Evolutionary conservation across 2,888 invertebrate species (phyloP).

Genomic region (Cephus pygmeus): DNA sequence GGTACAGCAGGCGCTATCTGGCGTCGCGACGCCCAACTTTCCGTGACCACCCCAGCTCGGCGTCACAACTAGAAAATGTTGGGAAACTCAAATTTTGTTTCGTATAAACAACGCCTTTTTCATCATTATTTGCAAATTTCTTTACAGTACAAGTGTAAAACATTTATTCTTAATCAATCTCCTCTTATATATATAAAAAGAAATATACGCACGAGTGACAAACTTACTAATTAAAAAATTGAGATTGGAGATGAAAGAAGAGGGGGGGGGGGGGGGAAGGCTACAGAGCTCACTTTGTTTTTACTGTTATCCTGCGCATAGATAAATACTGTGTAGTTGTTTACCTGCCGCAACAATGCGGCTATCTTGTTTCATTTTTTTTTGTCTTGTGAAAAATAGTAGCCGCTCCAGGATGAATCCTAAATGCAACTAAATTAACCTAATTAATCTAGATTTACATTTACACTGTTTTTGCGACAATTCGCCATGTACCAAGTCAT

Average conservation of each 20-base stretch:
- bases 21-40: neutral
- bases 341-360: constrained; percentile 14
- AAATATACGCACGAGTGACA: constrained; percentile 29
- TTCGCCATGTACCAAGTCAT: neutral
- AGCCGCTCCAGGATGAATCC: constrained; percentile 22
- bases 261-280: neutral
- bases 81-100: constrained; percentile 17
- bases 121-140: constrained; percentile 46
- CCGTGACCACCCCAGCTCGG: neutral
- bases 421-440: constrained; percentile 24
- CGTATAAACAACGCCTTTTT: constrained; percentile 41
- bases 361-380: neutral
- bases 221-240: constrained; percentile 20
- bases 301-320: constrained; percentile 7
- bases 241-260: neutral
- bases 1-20: neutral
- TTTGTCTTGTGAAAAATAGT: constrained; percentile 16
- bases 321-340: constrained; percentile 31
- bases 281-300: neutral
- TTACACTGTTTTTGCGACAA: neutral
- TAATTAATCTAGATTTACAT: neutral
- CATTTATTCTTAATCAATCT: constrained; percentile 48
- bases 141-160: constrained; percentile 52
- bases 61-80: constrained; percentile 2
- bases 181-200: constrained; percentile 35